A percentile compares a stretch with the other conserved stretches of the same genome.
Evolutionary conservation across 2,888 invertebrate species (phyloP).

Genomic region (Alsophila aescularia): DNA sequence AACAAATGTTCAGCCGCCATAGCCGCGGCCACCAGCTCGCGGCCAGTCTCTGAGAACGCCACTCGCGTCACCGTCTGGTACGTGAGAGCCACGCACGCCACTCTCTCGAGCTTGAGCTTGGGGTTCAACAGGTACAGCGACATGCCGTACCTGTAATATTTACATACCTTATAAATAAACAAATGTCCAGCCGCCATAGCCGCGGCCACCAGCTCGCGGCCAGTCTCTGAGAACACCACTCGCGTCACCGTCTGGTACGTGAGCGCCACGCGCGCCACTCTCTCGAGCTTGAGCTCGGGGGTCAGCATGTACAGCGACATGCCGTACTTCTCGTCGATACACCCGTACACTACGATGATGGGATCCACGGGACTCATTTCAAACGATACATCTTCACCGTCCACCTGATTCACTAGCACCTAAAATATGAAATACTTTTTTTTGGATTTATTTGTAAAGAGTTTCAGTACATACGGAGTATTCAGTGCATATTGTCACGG

Average conservation of each 20-base stretch:
- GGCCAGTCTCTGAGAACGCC: too few relatives aligned
- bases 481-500: too few relatives aligned
- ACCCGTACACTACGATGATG: conserved; percentile 61
- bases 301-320: conserved; percentile 49
- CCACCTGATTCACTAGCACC: conserved; percentile 56
- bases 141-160: background rate
- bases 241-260: conserved; percentile 74
- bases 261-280: conserved; percentile 54
- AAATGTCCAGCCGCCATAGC: conserved; percentile 77
- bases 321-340: conserved; percentile 62
- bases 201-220: conserved; percentile 63
- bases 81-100: too few relatives aligned
- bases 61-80: too few relatives aligned
- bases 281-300: conserved; percentile 37
- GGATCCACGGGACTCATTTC: conserved; percentile 69
- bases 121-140: too few relatives aligned
- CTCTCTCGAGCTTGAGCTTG: too few relatives aligned
- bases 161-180: conserved; percentile 66
- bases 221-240: conserved; percentile 64
- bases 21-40: too few relatives aligned
- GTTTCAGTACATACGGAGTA: too few relatives aligned
- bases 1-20: conserved; percentile 78
- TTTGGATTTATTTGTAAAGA: background rate
- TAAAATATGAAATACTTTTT: conserved; percentile 39
- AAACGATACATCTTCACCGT: conserved; percentile 62